Conservation (phyloP, 2,113 vertebrate genomes). For the Trichechus manatus region DNA sequence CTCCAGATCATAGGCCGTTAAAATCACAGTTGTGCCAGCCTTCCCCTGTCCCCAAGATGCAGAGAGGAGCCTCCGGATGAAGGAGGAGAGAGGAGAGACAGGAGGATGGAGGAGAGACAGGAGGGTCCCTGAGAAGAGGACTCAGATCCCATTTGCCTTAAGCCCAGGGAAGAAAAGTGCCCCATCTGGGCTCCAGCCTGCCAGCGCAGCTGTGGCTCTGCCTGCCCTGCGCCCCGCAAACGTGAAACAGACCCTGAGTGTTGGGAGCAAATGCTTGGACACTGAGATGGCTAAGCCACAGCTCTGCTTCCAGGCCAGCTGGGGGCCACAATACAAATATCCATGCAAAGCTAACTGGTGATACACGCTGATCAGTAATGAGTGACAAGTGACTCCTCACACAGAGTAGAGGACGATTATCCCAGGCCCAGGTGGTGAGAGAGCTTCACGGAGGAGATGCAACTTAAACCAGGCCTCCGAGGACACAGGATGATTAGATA, state of each 20-base stretch:
- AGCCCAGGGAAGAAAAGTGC: neutral
- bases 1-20: neutral
- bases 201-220: neutral
- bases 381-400: neutral
- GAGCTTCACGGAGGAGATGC: neutral
- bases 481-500: neutral
- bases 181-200: neutral
- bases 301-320: neutral
- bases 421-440: neutral
- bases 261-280: neutral
- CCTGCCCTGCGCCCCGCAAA: neutral
- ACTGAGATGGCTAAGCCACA: neutral
- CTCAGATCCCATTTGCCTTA: neutral
- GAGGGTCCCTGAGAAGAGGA: neutral
- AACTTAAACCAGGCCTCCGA: neutral
- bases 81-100: neutral
- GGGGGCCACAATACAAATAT: neutral
- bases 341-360: neutral
- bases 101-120: neutral
- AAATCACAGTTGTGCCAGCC: too few species aligned
- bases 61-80: neutral
- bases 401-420: neutral
- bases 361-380: neutral
- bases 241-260: fast-evolving
- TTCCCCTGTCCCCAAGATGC: neutral